These are phyloP conservation scores for Synchiropus splendidus DNA, from an alignment of 2,113 vertebrate genomes.

Conservation along the genomic window DNA sequence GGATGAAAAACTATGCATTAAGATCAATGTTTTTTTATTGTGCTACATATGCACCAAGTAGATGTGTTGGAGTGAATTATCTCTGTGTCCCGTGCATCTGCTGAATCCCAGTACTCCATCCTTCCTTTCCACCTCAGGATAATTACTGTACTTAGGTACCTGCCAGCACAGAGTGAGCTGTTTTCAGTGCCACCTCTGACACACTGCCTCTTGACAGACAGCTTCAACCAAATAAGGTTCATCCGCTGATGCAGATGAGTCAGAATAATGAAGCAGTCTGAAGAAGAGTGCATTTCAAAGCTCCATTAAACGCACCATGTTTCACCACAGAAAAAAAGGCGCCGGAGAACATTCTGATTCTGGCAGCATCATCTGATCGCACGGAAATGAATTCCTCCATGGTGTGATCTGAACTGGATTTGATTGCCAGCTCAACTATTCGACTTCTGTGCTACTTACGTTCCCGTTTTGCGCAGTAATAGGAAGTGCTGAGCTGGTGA, in stretches of 20 bases:
- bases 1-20: too few relatives aligned
- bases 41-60: too few relatives aligned
- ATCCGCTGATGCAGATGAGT: constrained; percentile 35
- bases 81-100: too few relatives aligned
- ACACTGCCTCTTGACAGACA: constrained; percentile 26
- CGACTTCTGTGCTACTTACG: not conserved
- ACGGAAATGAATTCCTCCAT: not conserved
- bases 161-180: constrained; percentile 29
- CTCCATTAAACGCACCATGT: too few relatives aligned
- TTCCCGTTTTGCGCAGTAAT: constrained; percentile 13
- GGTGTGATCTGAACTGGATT: not conserved
- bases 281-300: too few relatives aligned
- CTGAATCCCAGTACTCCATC: too few relatives aligned
- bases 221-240: constrained; percentile 33
- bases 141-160: constrained; percentile 49
- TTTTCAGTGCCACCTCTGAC: constrained; percentile 36
- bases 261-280: constrained; percentile 5
- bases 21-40: too few relatives aligned
- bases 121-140: constrained; percentile 16
- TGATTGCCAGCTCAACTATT: constrained; percentile 11
- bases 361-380: not conserved
- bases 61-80: too few relatives aligned
- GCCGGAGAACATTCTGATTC: not conserved
- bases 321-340: too few relatives aligned
- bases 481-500: constrained; percentile 30